phyloP scores from a whole-genome alignment of 2,797 vertebrate genomes.

The Lacerta viridis region DNA sequence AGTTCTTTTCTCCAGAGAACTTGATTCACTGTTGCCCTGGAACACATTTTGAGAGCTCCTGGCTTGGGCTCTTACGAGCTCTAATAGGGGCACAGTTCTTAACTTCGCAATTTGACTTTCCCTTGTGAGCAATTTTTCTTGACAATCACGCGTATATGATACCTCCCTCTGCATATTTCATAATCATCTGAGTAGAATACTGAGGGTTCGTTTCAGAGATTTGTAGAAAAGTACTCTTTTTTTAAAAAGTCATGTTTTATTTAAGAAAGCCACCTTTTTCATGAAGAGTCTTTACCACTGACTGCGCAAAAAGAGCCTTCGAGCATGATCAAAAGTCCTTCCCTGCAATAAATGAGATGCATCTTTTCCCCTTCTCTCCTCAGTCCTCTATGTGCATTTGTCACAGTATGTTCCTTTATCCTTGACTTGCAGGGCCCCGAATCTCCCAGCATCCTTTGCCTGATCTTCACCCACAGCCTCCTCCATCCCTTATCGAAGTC shows the following conservation, averaged over 20 bases:
- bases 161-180: neutral
- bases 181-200: conserved; percentile 1
- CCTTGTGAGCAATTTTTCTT: neutral
- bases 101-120: neutral
- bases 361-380: neutral
- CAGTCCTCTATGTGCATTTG: neutral
- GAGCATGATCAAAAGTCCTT: conserved; percentile 7
- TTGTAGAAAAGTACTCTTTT: conserved; percentile 10
- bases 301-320: neutral
- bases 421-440: neutral
- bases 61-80: neutral
- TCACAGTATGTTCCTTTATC: neutral
- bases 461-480: neutral
- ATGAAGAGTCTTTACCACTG: neutral
- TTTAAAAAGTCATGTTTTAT: conserved; percentile 8
- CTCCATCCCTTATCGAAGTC: neutral
- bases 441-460: conserved; percentile 3
- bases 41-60: neutral
- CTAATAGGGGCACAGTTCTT: neutral
- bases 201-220: conserved; percentile 3
- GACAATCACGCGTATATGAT: neutral
- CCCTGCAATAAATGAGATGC: neutral
- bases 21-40: too few relatives aligned
- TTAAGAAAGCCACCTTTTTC: conserved; percentile 1
- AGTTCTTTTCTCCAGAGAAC: neutral